These are phyloP conservation scores for Uria aalge DNA, from an alignment of 2,113 vertebrate species.

Conservation along the genomic window DNA sequence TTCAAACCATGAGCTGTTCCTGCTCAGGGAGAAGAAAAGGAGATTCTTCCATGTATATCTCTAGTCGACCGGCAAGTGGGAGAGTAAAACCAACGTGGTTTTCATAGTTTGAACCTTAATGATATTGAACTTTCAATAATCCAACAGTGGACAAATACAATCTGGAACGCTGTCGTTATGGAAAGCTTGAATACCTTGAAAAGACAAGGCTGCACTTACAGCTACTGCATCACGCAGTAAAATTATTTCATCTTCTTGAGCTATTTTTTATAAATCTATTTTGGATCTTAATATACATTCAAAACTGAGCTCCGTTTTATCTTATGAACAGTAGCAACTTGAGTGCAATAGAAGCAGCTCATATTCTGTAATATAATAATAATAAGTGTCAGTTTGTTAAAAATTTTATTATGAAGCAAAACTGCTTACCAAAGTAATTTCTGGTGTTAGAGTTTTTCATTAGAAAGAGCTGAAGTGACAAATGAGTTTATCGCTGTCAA, in stretches of 20 bases:
- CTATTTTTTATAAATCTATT: not conserved
- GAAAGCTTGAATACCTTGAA: constrained; percentile 9
- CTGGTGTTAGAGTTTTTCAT: not conserved
- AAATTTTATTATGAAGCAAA: not conserved
- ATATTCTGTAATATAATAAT: constrained; percentile 63
- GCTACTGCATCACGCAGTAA: not conserved
- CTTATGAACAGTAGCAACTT: not conserved
- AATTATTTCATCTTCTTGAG: constrained; percentile 8
- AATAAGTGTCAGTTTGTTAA: constrained; percentile 51
- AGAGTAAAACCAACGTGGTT: not conserved
- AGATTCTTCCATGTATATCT: not conserved
- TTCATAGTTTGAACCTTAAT: not conserved
- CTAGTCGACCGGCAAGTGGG: not conserved
- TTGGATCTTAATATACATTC: not conserved
- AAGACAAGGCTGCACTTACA: not conserved
- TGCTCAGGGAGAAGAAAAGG: not conserved
- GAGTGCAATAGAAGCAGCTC: constrained; percentile 23
- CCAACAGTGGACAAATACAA: not conserved
- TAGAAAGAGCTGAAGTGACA: not conserved
- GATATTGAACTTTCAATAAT: not conserved
- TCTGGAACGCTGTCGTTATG: not conserved
- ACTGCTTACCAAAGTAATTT: constrained; percentile 32
- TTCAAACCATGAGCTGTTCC: not conserved
- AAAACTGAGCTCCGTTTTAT: not conserved
- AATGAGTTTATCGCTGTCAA: not conserved